phyloP scores from a whole-genome alignment of 2,113 vertebrate genomes.

The Prietella phreatophila region DNA sequence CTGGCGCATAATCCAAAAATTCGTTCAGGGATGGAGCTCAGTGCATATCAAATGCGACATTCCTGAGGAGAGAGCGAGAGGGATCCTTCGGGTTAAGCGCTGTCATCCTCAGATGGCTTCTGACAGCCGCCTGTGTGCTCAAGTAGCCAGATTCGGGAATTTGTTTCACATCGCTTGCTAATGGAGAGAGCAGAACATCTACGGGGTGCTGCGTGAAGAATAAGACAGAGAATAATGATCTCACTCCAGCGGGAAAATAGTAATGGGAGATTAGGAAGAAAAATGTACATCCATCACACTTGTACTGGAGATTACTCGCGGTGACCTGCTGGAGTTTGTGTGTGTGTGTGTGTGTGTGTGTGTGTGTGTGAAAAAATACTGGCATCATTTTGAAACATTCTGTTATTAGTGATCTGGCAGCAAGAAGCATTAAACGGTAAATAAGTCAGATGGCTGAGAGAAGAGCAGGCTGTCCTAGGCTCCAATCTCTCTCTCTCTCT shows the following conservation, averaged over 20 bases:
- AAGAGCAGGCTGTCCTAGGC: conserved; percentile 8
- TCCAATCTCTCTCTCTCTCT: background rate
- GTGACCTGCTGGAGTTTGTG: conserved; percentile 1
- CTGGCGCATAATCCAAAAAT: conserved; percentile 29
- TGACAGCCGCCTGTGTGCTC: conserved; percentile 20
- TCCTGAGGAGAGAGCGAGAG: conserved; percentile 8
- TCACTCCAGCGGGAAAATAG: background rate
- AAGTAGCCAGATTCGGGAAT: conserved; percentile 17
- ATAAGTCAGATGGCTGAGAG: conserved; percentile 31
- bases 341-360: conserved; percentile 1
- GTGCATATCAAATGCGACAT: conserved; percentile 43
- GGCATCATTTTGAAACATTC: background rate
- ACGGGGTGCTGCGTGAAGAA: background rate
- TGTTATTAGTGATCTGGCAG: conserved; percentile 36
- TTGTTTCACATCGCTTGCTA: background rate
- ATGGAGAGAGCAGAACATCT: conserved; percentile 30
- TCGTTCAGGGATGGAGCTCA: conserved; percentile 35
- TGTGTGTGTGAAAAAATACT: conserved; percentile 17
- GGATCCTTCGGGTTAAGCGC: conserved; percentile 12
- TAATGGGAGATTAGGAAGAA: conserved; percentile 6
- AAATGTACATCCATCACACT: conserved; percentile 14
- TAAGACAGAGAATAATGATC: conserved; percentile 4
- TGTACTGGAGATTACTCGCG: background rate
- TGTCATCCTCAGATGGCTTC: conserved; percentile 26
- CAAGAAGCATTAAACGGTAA: conserved; percentile 25